Conservation (phyloP, 2,113 vertebrate genomes). For the Naja naja region DNA sequence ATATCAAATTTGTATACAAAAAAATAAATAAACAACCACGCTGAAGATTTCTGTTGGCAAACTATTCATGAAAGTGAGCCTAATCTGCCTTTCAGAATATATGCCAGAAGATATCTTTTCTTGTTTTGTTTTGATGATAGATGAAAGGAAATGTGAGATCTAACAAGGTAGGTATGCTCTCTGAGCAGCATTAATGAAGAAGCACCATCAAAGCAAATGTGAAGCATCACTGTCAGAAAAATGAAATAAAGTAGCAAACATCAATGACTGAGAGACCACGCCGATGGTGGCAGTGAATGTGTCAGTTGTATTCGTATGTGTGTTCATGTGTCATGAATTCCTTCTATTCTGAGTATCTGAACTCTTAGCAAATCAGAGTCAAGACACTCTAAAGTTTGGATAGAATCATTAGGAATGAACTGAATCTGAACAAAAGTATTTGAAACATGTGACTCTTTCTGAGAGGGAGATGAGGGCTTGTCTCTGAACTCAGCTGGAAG, state of each 20-base stretch:
- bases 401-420: not conserved
- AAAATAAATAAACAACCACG: not conserved
- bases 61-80: not conserved
- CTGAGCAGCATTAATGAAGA: slow-evolving; percentile 21
- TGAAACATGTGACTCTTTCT: not conserved
- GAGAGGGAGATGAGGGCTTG: not conserved
- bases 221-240: not conserved
- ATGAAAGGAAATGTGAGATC: slow-evolving; percentile 27
- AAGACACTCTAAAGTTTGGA: not conserved
- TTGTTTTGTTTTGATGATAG: slow-evolving; percentile 19
- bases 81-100: not conserved
- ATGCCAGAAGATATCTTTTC: slow-evolving; percentile 4
- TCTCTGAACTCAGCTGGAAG: not conserved
- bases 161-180: slow-evolving; percentile 15
- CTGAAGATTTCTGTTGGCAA: not conserved
- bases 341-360: not conserved
- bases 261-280: not conserved
- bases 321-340: not conserved
- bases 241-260: not conserved
- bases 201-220: slow-evolving; percentile 14
- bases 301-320: not conserved
- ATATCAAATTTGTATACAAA: not conserved
- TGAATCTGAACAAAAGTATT: not conserved
- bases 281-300: not conserved
- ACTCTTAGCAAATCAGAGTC: not conserved